phyloP scores from a whole-genome alignment of 2,797 vertebrate genomes.

The Erethizon dorsatum region DNA sequence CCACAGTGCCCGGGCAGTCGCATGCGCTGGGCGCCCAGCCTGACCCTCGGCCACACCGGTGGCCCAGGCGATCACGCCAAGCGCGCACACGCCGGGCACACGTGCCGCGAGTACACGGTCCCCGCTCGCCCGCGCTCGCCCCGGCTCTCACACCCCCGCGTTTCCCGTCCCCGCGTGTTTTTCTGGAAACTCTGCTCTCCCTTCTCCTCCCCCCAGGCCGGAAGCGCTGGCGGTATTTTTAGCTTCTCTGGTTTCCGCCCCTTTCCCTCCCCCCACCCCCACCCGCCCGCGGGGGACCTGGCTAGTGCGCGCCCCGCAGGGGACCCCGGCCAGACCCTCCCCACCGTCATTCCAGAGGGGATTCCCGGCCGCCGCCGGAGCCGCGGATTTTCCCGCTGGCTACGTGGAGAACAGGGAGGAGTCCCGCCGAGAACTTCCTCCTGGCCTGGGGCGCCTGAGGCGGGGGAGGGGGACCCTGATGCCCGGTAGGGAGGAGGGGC shows the following conservation, averaged over 20 bases:
- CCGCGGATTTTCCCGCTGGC: slow-evolving; percentile 83
- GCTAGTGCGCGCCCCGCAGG: neutral
- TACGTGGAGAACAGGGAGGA: slow-evolving; percentile 72
- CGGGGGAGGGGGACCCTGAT: neutral
- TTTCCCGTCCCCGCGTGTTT: slow-evolving; percentile 84
- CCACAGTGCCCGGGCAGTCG: neutral
- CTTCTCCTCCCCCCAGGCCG: slow-evolving; percentile 74
- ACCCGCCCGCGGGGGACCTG: neutral
- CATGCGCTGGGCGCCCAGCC: neutral
- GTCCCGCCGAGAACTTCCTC: slow-evolving; percentile 71
- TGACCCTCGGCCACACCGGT: neutral
- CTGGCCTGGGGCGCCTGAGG: neutral
- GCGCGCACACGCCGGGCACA: neutral
- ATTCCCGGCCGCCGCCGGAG: slow-evolving; percentile 70
- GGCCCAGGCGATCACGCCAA: neutral
- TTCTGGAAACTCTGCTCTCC: slow-evolving; percentile 85
- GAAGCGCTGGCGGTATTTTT: slow-evolving; percentile 82
- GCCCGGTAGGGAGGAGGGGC: neutral
- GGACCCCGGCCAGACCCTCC: slow-evolving; percentile 75
- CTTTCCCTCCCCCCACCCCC: slow-evolving; percentile 28
- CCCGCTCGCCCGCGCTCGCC: neutral
- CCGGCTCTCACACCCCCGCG: slow-evolving; percentile 82
- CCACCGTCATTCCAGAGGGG: slow-evolving; percentile 83
- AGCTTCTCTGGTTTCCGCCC: slow-evolving; percentile 82
- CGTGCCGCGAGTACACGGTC: slow-evolving; percentile 58